phyloP scores from a whole-genome alignment of 2,797 vertebrate genomes.

The Cryptoprocta ferox region DNA sequence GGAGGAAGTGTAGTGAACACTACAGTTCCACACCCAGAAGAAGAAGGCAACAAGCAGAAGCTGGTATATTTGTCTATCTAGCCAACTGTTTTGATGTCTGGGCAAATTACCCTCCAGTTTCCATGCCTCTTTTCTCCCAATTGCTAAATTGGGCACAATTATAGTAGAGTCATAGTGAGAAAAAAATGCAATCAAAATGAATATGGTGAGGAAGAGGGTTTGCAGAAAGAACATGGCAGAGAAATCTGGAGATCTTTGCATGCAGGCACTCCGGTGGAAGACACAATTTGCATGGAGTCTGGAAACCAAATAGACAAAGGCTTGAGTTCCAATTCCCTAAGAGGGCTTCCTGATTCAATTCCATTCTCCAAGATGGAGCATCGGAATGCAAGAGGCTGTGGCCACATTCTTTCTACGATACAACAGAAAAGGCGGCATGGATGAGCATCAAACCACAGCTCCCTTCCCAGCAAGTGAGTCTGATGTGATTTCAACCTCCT shows the following conservation, averaged over 20 bases:
- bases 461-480: not conserved
- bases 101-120: not conserved
- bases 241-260: not conserved
- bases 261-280: not conserved
- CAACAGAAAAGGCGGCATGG: not conserved
- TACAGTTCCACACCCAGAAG: not conserved
- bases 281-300: not conserved
- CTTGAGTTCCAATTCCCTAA: not conserved
- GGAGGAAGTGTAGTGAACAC: not conserved
- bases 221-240: not conserved
- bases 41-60: not conserved
- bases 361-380: not conserved
- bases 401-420: not conserved
- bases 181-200: not conserved
- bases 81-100: not conserved
- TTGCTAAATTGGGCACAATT: not conserved
- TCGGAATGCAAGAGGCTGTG: not conserved
- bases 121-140: not conserved
- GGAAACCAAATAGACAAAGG: slow-evolving; percentile 10
- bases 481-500: rapidly evolving
- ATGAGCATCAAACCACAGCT: not conserved
- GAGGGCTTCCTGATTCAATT: not conserved
- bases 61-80: not conserved
- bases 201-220: not conserved
- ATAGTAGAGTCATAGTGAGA: not conserved